Evolutionary conservation across 2,113 vertebrate species (phyloP).

Genomic region (Melozone crissalis): DNA sequence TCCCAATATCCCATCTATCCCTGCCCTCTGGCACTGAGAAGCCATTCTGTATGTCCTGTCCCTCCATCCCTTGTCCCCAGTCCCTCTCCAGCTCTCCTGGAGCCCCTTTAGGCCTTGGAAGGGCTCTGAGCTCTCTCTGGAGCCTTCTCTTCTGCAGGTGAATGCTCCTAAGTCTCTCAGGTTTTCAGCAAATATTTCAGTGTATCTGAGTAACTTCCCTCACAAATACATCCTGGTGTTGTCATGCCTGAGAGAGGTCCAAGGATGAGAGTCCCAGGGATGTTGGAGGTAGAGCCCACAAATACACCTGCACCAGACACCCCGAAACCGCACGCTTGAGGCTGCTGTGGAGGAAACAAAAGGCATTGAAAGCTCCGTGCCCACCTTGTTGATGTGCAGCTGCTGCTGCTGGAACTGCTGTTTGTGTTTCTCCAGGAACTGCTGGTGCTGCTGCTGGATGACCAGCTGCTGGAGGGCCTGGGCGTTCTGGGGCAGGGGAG

Average conservation of each 20-base stretch:
- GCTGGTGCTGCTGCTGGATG: conserved; percentile 98
- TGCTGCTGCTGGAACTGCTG: conserved; percentile 97
- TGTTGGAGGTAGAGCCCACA: not conserved
- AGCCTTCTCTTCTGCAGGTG: not conserved
- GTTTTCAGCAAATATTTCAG: not conserved
- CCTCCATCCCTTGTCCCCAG: accelerated
- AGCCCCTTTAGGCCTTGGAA: accelerated
- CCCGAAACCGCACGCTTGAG: accelerated
- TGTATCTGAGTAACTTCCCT: not conserved
- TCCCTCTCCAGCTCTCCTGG: not conserved
- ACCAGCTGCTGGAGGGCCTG: conserved; percentile 97
- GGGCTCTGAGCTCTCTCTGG: not conserved
- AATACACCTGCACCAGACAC: not conserved
- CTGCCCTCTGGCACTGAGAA: not conserved
- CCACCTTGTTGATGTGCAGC: conserved; percentile 94
- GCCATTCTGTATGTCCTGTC: not conserved
- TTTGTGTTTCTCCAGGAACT: conserved; percentile 99
- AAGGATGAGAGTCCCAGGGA: not conserved
- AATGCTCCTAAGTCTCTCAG: not conserved
- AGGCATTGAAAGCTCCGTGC: not conserved
- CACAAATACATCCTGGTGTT: not conserved
- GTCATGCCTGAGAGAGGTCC: not conserved
- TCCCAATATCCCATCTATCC: accelerated
- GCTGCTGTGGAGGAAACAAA: too few relatives aligned
- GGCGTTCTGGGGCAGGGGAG: conserved; percentile 92